Evolutionary conservation across 92 coral and sea anemone species (phyloP).

Genomic region (Porites evermanni): DNA sequence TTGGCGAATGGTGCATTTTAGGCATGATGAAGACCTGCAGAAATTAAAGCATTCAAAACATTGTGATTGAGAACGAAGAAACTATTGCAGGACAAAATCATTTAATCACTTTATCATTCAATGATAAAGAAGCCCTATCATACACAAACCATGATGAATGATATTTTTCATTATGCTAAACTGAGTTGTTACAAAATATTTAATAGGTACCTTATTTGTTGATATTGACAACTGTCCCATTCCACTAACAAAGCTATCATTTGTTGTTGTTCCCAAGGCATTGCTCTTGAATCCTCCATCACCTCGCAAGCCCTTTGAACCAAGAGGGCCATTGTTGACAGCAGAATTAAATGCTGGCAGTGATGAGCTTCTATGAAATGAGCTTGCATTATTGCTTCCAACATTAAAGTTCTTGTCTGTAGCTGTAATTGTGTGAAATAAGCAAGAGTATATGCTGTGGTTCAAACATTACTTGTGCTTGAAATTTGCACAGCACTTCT

Average conservation of each 20-base stretch:
- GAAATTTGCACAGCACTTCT: no score
- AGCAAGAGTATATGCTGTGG: not conserved
- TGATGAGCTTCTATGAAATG: constrained; percentile 73
- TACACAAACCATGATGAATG: no score
- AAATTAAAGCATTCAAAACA: no score
- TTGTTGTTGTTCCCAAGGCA: constrained; percentile 45
- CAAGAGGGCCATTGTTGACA: constrained; percentile 71
- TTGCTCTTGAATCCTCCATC: constrained; percentile 57
- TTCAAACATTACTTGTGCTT: no score
- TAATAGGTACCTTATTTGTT: constrained; percentile 70
- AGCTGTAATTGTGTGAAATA: not conserved
- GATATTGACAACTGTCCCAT: constrained; percentile 74
- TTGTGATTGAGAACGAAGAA: no score
- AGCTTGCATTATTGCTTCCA: constrained; percentile 10
- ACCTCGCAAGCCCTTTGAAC: constrained; percentile 71
- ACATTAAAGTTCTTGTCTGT: constrained; percentile 38
- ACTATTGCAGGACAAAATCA: no score
- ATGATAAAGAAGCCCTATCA: no score
- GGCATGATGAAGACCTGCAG: no score
- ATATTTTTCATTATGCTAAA: no score
- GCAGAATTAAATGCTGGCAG: constrained; percentile 55
- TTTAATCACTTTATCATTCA: no score
- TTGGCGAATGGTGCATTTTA: no score
- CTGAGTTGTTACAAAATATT: no score
- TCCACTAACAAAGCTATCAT: constrained; percentile 69